phyloP scores from a whole-genome alignment of 2,797 vertebrate species.

The Cercopithecus petaurista region DNA sequence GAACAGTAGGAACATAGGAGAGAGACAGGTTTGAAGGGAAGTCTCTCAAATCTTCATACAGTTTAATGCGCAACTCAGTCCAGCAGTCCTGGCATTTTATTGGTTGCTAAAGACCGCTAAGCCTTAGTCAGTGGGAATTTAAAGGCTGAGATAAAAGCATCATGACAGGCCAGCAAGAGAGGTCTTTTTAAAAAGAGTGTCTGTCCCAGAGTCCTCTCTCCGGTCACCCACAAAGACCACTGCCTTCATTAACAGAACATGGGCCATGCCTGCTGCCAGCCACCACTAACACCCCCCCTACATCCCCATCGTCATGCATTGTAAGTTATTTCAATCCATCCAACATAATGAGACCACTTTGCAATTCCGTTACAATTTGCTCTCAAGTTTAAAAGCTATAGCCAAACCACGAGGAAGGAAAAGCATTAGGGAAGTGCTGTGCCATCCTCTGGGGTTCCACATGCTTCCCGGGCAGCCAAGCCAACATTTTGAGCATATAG shows the following conservation, averaged over 20 bases:
- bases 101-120: constrained; percentile 51
- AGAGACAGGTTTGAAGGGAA: not conserved
- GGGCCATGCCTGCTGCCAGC: constrained; percentile 10
- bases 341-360: constrained; percentile 62
- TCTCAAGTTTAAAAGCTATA: constrained; percentile 54
- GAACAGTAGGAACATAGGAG: not conserved
- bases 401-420: constrained; percentile 1
- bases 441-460: constrained; percentile 62
- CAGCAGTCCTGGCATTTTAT: constrained; percentile 33
- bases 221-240: constrained; percentile 51
- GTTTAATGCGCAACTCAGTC: not conserved
- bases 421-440: constrained; percentile 32
- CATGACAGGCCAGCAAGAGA: not conserved
- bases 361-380: constrained; percentile 60
- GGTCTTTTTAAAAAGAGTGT: constrained; percentile 57
- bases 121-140: constrained; percentile 41
- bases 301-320: constrained; percentile 19
- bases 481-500: constrained; percentile 38
- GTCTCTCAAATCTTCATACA: constrained; percentile 21
- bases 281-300: not conserved
- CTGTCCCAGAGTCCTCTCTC: constrained; percentile 15
- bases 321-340: constrained; percentile 53
- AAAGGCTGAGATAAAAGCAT: constrained; percentile 54
- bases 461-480: constrained; percentile 12
- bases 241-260: constrained; percentile 50